phyloP scores from a whole-genome alignment of 1,140 invertebrate genomes.

The Pantala flavescens region DNA sequence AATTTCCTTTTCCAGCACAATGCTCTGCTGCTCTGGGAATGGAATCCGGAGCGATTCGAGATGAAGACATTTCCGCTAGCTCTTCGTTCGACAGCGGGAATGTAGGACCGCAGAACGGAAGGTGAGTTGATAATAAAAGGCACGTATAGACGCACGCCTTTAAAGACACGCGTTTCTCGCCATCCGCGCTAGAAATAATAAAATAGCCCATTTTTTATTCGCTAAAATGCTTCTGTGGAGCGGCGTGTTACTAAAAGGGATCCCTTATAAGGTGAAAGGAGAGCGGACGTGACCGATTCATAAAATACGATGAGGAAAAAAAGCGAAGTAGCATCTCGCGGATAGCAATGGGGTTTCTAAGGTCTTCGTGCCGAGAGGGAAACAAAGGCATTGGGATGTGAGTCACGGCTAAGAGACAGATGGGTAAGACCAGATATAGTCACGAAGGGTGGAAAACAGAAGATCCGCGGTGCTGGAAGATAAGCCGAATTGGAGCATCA shows the following conservation, averaged over 20 bases:
- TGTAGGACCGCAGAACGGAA: constrained; percentile 55
- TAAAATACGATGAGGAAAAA: too few relatives aligned
- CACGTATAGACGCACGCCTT: neutral
- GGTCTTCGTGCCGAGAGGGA: neutral
- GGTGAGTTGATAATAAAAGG: constrained; percentile 30
- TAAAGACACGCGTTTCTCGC: neutral
- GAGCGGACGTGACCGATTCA: too few relatives aligned
- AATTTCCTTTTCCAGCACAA: constrained; percentile 45
- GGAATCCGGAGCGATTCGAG: constrained; percentile 58
- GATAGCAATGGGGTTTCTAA: too few relatives aligned
- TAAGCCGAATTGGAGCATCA: neutral
- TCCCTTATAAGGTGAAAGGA: too few relatives aligned
- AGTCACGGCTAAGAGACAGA: neutral
- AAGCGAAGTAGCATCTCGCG: too few relatives aligned
- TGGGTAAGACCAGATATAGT: neutral
- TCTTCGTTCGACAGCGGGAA: constrained; percentile 62
- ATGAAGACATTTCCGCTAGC: constrained; percentile 56
- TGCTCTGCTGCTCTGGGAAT: constrained; percentile 57
- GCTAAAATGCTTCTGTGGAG: neutral
- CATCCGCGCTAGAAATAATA: too few relatives aligned
- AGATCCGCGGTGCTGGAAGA: neutral
- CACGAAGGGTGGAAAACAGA: neutral
- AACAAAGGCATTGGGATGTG: neutral
- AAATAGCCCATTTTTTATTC: neutral
- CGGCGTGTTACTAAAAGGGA: neutral